Percentiles rank a stretch among this genome's conserved stretches.
Evolutionary conservation across 2,888 invertebrate species (phyloP).

Genomic region (Sabellastarte sp.): DNA sequence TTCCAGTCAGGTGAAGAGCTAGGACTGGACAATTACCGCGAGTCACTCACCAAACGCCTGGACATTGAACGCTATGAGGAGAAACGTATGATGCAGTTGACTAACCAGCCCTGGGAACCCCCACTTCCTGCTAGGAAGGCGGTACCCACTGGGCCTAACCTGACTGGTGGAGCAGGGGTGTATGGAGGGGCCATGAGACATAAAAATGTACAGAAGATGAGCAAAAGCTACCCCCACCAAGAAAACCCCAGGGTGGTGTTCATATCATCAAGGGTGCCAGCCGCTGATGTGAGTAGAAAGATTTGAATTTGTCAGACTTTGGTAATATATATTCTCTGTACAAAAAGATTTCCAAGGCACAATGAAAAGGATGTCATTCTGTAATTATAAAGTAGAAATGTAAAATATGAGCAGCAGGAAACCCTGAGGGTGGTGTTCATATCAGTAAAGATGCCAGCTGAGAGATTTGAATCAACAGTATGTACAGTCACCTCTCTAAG

Average conservation of each 20-base stretch:
- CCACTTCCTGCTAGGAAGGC: constrained; percentile 3
- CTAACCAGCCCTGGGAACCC: constrained; percentile 45
- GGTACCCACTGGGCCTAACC: background rate
- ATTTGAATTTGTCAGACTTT: no score
- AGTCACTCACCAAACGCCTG: constrained; percentile 36
- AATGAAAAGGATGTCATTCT: no score
- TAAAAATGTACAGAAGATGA: constrained; percentile 7
- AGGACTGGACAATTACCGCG: background rate
- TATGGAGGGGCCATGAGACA: no score
- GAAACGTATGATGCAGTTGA: constrained; percentile 40
- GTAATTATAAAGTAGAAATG: no score
- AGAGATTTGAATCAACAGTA: no score
- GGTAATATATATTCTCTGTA: no score
- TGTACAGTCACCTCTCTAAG: no score
- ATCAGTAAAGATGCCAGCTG: no score
- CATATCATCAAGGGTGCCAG: constrained; percentile 55
- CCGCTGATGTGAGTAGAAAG: constrained; percentile 45
- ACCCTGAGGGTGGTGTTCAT: no score
- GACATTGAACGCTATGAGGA: constrained; percentile 44
- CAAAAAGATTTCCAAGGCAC: no score
- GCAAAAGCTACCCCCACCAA: constrained; percentile 25
- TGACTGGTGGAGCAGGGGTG: background rate
- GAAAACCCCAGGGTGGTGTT: constrained; percentile 49
- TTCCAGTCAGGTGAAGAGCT: background rate
- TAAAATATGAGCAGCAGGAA: no score